Base-by-base conservation (phyloP, 2,113 vertebrate genomes). In the Tyto alba region DNA sequence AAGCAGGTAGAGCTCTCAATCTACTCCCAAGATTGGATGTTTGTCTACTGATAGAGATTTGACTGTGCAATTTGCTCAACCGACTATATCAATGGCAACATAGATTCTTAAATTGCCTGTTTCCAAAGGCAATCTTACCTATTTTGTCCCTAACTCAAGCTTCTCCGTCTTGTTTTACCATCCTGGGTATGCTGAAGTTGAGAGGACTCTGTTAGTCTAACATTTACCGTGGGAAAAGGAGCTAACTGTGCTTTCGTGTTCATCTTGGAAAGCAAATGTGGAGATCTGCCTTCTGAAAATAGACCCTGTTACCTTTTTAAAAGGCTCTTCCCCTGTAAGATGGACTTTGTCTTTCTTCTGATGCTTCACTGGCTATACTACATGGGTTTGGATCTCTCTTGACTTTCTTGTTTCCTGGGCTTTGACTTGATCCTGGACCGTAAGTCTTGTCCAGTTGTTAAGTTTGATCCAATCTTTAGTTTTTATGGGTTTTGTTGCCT, bases 151-250 rank as follows among this genome's bases (percentile, higher is more conserved):
- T 66, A 25, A n/a, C 38, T 62, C 26, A 10, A n/a, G 7, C 2
- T 60, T 53, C 15, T n/a, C 14, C 26, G 14, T 30, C 60, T 19
- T 17, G 1, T 57, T 93, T 76, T 45, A 22, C 11, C 18, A 29
- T 30, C 13, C 11, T n/a, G 26, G 25, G 5, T 48, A n/a, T 3
- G 6, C 15, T 3, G 4, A 11, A 30, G 3, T 26, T 86, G 67
- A 48, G 47, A 41, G 4, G 20, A 16, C 4, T 41, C 17, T 77
- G 5, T 5, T 53, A 14, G 34, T 81, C 15, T 73, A 21, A 23
- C 5, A 4, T 4, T 9, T 32, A 26, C 12, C 5, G 1, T 1
- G 1, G 32, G 16, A 84, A 3, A 2, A 11, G 2, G 8, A 71
- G 10, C 1, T 14, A 29, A 34, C 12, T 11, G 3, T 16, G 15